Percentiles rank a stretch among this genome's conserved stretches.
phyloP scores from a whole-genome alignment of 2,888 invertebrate species.

The Philaethria dido region DNA sequence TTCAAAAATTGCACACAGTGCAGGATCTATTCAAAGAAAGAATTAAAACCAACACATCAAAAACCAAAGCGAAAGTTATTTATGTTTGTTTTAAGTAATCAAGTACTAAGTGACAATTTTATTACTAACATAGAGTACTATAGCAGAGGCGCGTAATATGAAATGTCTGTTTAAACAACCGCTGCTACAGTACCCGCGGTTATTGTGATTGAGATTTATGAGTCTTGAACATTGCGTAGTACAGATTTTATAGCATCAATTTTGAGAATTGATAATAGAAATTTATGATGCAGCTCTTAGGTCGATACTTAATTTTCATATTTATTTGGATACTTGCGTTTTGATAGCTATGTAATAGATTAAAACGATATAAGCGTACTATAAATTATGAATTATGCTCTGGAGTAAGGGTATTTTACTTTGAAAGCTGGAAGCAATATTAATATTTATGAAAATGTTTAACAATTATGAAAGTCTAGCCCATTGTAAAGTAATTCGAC shows the following conservation, averaged over 20 bases:
- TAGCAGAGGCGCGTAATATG: background rate
- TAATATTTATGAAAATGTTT: background rate
- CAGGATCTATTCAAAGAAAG: too few species aligned
- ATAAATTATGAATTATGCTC: background rate
- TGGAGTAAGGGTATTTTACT: background rate
- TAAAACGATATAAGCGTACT: background rate
- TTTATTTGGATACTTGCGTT: conserved; percentile 7
- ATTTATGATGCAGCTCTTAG: conserved; percentile 35
- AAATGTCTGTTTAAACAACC: background rate
- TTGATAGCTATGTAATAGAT: conserved; percentile 8
- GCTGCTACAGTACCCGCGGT: conserved; percentile 20
- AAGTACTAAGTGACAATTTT: background rate
- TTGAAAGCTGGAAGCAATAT: background rate
- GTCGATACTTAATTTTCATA: conserved; percentile 21
- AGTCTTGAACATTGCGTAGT: conserved; percentile 27
- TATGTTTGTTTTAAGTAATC: background rate
- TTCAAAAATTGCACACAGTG: too few species aligned
- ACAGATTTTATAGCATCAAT: conserved; percentile 38
- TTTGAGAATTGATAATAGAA: conserved; percentile 34
- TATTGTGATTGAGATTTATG: conserved; percentile 59
- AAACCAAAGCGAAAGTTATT: background rate
- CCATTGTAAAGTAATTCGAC: too few species aligned
- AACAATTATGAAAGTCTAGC: too few species aligned
- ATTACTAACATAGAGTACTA: background rate
- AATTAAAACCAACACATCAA: too few species aligned